Base-by-base conservation (phyloP, 2,797 vertebrate species). In the Arctocebus calabarensis region DNA sequence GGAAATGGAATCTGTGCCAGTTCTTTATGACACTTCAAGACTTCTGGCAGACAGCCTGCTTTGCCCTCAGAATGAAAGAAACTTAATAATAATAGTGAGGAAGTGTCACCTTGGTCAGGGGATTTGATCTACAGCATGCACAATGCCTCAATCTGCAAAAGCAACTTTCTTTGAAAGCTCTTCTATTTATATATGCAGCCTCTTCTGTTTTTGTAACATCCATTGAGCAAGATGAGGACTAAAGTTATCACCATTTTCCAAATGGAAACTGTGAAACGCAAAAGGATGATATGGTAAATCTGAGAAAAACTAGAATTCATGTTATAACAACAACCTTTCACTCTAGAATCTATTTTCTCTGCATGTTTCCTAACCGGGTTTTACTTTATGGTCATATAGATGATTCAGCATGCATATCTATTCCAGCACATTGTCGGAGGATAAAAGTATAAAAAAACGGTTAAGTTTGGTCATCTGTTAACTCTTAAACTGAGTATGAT, bases 231-330 rank as follows among this genome's bases (percentile, higher is more conserved):
- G 37, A 88, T 12, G 37, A 95, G 84, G 55, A 77, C 25, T 70
- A 75, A 81, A 29, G 79, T 74, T 74, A 87, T 84, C 84, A 71
- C 20, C 34, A 20, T 66, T 95, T 94, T 95, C 68, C 68, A 91
- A 95, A 55, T 74, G 61, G 64, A 96, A 96, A 95, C 48, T 68
- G 34, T 83, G 20, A 92, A 88, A 17, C 92, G 12, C 83, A 73
- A 83, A 90, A 57, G 4, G 29, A 37, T 88, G 68, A 77, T 32
- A 81, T 0, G 29, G 7, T n/a, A 90, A 84, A 45, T 88, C 59
- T 75, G 32, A 91, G 71, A 68, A 86, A 89, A 89, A n/a, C 19
- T 75, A 79, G 45, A 81, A 94, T 95, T 94, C 75, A 59, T 37
- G 70, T 95, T 91, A 13, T 64, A 94, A 90, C 34, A 62, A 82